phyloP scores from a whole-genome alignment of 2,888 invertebrate species.

The Rhorus exstirpatorius region DNA sequence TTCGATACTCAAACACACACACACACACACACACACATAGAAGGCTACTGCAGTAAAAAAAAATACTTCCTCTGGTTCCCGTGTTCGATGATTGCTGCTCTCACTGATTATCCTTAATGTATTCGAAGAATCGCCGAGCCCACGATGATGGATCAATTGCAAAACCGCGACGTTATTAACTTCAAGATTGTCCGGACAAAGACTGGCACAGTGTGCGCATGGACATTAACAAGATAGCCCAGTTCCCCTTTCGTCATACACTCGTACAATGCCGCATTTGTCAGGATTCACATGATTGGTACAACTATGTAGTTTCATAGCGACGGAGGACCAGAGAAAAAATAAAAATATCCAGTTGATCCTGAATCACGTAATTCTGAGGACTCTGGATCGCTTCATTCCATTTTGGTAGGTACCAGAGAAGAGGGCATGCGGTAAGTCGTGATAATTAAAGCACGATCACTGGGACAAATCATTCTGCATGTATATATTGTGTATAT shows the following conservation, averaged over 20 bases:
- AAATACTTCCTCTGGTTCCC: conserved; percentile 20
- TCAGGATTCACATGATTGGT: no score
- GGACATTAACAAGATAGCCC: background rate
- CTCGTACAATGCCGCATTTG: no score
- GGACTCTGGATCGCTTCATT: background rate
- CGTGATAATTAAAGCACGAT: background rate
- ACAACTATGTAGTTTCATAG: background rate
- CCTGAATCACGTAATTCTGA: background rate
- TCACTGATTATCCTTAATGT: background rate
- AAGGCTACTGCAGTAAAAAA: no score
- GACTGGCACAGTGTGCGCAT: conserved; percentile 5
- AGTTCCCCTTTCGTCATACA: background rate
- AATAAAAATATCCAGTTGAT: background rate
- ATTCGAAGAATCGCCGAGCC: background rate
- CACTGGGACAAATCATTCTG: background rate
- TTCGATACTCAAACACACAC: background rate
- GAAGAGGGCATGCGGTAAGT: background rate
- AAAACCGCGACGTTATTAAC: no score
- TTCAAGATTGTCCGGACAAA: background rate
- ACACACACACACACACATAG: background rate
- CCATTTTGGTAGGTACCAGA: background rate
- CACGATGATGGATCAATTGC: background rate
- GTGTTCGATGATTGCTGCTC: background rate
- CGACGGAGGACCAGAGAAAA: background rate
- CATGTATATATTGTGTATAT: no score